Evolutionary conservation across 2,888 invertebrate genomes (phyloP).

Genomic region (Oxyteleia sp.): DNA sequence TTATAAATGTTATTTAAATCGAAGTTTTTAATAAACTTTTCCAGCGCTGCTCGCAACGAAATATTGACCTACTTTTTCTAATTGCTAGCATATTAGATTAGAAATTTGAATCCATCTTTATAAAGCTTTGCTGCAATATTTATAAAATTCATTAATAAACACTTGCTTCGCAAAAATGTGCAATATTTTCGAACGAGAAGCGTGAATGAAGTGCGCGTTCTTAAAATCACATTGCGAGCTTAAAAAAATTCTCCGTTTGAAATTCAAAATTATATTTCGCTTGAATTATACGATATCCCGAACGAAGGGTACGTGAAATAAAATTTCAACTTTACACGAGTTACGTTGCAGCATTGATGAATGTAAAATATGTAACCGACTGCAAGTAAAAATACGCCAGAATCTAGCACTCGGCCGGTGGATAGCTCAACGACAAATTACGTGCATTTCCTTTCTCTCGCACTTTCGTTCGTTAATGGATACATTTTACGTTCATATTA

Average conservation of each 20-base stretch:
- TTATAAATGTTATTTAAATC: too few species aligned
- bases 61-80: constrained; percentile 22
- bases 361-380: constrained; percentile 31
- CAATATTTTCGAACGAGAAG: constrained; percentile 12
- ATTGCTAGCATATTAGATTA: constrained; percentile 17
- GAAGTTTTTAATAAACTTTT: too few species aligned
- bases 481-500: constrained; percentile 18
- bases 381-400: constrained; percentile 1
- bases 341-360: constrained; percentile 24
- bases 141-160: constrained; percentile 40
- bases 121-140: constrained; percentile 32
- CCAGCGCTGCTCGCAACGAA: not conserved
- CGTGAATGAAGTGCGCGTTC: constrained; percentile 2
- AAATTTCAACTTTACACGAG: constrained; percentile 11
- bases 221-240: constrained; percentile 7
- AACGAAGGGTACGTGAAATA: constrained; percentile 6
- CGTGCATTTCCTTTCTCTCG: constrained; percentile 20
- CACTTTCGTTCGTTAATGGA: constrained; percentile 25
- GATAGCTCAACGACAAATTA: constrained; percentile 34
- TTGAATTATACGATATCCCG: constrained; percentile 11
- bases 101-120: constrained; percentile 22
- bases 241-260: constrained; percentile 6
- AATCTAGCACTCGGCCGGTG: constrained; percentile 7
- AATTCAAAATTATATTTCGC: constrained; percentile 23
- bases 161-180: constrained; percentile 30